Evolutionary conservation across 2,888 invertebrate species (phyloP), one percentile per base, ranked within the genome.

Genomic region (Pasiphila rectangulata): DNA sequence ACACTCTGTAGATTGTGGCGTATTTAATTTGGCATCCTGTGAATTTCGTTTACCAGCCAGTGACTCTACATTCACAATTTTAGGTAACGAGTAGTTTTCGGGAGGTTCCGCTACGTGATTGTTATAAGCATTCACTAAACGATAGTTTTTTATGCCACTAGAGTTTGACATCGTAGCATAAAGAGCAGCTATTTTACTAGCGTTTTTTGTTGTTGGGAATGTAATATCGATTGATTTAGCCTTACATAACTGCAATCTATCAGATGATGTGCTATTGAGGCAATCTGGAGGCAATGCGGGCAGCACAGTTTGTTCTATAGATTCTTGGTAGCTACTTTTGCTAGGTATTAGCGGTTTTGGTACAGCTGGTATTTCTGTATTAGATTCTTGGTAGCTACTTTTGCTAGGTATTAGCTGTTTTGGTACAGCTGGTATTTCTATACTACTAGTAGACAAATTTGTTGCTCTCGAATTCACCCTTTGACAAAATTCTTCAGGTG

Each of bases 401-500:
- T n/a, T n/a, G n/a, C n/a, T n/a, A n/a, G n/a, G n/a, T n/a, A n/a
- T n/a, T n/a, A n/a, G n/a, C n/a, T n/a, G n/a, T n/a, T n/a, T n/a
- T n/a, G n/a, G n/a, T n/a, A n/a, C n/a, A n/a, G n/a, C n/a, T n/a
- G n/a, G n/a, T n/a, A n/a, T n/a, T n/a, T n/a, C n/a, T n/a, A n/a
- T n/a, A n/a, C n/a, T n/a, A n/a, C n/a, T n/a, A n/a, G n/a, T n/a
- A n/a, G n/a, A n/a, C n/a, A n/a, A n/a, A n/a, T 21, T n/a, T 0
- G 0, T 7, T 17, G 21, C 15, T 38, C 21, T 29, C 15, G 36
- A 34, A 30, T 53, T 52, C 2, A 55, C 32, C 15, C 30, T 47
- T 3, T 37, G 36, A 25, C 52, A 52, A 10, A 54, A 53, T 30
- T 57, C 51, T 48, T 51, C 39, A 30, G 49, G 30, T 5, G 47